Evolutionary conservation across 2,888 invertebrate species (phyloP).

Genomic region (Ectemnius continuus): DNA sequence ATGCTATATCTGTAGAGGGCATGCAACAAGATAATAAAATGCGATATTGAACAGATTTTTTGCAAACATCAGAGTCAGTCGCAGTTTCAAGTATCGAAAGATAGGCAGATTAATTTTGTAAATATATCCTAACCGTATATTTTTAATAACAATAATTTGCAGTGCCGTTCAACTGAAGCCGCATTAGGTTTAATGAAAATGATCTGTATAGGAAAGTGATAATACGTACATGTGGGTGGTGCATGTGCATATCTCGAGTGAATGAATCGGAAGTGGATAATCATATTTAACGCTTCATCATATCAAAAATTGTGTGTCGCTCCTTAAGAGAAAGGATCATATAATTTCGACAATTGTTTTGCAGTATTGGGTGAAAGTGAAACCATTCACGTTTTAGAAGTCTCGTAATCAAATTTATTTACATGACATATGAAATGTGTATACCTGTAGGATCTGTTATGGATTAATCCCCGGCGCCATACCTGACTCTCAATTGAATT

Average conservation of each 20-base stretch:
- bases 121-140: conserved; percentile 65
- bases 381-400: no score
- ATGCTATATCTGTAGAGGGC: background rate
- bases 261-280: conserved; percentile 54
- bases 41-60: conserved; percentile 22
- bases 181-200: conserved; percentile 56
- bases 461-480: no score
- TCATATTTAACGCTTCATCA: conserved; percentile 44
- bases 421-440: no score
- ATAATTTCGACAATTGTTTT: no score
- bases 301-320: no score
- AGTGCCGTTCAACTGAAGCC: conserved; percentile 49
- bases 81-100: conserved; percentile 36
- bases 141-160: conserved; percentile 65
- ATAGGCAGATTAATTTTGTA: conserved; percentile 60
- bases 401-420: no score
- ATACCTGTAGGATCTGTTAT: no score
- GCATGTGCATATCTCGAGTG: conserved; percentile 48
- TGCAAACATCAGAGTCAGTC: conserved; percentile 43
- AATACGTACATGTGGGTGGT: conserved; percentile 47
- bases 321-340: no score
- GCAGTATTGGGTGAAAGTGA: no score
- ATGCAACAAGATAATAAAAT: conserved; percentile 33
- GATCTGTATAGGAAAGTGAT: conserved; percentile 56
- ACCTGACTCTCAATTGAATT: no score